Percentiles rank a stretch among this genome's conserved stretches.
These are phyloP conservation scores for Protosalanx chinensis DNA, from an alignment of 2,797 vertebrate species.

Conservation along the genomic window DNA sequence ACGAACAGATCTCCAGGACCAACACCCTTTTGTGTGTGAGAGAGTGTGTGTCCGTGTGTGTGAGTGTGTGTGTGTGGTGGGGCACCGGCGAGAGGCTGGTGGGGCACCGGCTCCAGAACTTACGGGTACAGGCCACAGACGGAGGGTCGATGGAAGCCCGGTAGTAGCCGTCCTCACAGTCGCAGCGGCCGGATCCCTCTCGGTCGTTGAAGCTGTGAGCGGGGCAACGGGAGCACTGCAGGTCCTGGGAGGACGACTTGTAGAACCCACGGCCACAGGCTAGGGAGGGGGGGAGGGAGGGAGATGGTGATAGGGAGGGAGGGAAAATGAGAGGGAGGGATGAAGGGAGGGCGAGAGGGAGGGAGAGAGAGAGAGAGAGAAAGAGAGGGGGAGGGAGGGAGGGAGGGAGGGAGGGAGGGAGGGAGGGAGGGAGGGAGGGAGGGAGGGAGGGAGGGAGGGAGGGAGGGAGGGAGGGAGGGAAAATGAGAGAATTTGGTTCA, in stretches of 20 bases:
- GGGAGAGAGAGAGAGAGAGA: too few species aligned
- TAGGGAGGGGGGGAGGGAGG: conserved; percentile 44
- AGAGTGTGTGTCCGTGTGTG: conserved; percentile 11
- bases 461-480: conserved; percentile 12
- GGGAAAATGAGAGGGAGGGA: too few species aligned
- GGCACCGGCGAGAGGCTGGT: too few species aligned
- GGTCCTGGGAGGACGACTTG: conserved; percentile 97
- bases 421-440: neutral
- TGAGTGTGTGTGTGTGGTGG: conserved; percentile 13
- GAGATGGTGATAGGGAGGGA: too few species aligned
- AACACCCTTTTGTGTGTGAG: conserved; percentile 20
- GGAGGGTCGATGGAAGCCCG: conserved; percentile 89
- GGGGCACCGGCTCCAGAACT: conserved; percentile 51
- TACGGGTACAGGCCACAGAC: conserved; percentile 93
- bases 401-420: neutral
- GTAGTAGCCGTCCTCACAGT: conserved; percentile 97
- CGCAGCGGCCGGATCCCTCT: conserved; percentile 93
- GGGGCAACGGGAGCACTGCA: conserved; percentile 95
- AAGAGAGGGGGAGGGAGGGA: too few species aligned
- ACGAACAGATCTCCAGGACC: conserved; percentile 54
- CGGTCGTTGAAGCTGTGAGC: conserved; percentile 93
- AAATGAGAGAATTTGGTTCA: conserved; percentile 40
- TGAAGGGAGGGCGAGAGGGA: too few species aligned
- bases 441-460: neutral
- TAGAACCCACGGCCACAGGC: conserved; percentile 96